Evolutionary conservation across 2,888 invertebrate species (phyloP).

Genomic region (Platycheirus rosarum): DNA sequence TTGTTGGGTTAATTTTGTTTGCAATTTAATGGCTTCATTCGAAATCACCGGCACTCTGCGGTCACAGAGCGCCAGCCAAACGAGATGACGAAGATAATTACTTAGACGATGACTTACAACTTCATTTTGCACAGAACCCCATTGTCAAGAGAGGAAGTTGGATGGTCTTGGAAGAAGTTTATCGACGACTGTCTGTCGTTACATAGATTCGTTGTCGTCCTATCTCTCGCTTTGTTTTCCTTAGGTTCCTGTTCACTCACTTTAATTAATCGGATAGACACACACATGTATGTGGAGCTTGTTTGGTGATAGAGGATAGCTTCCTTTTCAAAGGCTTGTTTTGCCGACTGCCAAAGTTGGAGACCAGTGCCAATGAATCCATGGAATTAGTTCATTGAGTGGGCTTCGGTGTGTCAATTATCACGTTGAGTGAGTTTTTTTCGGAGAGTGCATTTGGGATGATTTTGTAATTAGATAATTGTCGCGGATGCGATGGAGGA

Average conservation of each 20-base stretch:
- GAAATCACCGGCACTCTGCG: constrained; percentile 24
- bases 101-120: constrained; percentile 71
- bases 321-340: constrained; percentile 31
- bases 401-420: constrained; percentile 70
- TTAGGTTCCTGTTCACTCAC: constrained; percentile 61
- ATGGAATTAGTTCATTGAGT: constrained; percentile 69
- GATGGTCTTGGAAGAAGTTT: constrained; percentile 41
- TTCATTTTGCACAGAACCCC: constrained; percentile 57
- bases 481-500: constrained; percentile 24
- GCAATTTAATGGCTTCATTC: constrained; percentile 76
- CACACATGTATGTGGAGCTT: constrained; percentile 14
- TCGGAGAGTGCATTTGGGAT: background rate
- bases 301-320: constrained; percentile 13
- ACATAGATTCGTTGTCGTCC: constrained; percentile 5
- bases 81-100: constrained; percentile 73
- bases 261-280: constrained; percentile 61
- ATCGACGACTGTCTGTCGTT: constrained; percentile 56
- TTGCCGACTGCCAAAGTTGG: constrained; percentile 9
- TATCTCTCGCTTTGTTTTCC: constrained; percentile 50
- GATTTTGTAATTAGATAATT: constrained; percentile 67
- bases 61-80: constrained; percentile 9
- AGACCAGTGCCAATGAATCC: constrained; percentile 40
- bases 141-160: constrained; percentile 48
- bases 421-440: constrained; percentile 54
- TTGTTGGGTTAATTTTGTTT: constrained; percentile 76